Evolutionary conservation across 2,888 invertebrate genomes (phyloP).

Genomic region (Bombyx huttoni): DNA sequence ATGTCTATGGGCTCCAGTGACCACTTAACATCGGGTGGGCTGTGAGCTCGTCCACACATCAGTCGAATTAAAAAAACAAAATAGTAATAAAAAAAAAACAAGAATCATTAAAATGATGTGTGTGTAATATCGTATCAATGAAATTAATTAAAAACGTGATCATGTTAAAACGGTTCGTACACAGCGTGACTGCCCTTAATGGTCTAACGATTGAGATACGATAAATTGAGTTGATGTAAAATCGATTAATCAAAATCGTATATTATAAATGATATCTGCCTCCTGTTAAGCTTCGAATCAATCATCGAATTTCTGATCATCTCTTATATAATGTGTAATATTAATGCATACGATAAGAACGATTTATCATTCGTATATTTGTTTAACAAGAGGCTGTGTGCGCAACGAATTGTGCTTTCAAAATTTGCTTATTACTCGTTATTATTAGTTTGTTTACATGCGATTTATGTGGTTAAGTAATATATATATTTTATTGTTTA

Average conservation of each 20-base stretch:
- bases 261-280: slow-evolving; percentile 55
- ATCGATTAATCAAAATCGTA: slow-evolving; percentile 47
- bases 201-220: not conserved
- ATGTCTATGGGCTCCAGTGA: too few species aligned
- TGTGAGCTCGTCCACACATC: too few species aligned
- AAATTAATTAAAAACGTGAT: slow-evolving; percentile 19
- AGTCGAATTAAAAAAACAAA: too few species aligned
- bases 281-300: slow-evolving; percentile 38
- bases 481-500: too few species aligned
- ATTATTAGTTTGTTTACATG: too few species aligned
- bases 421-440: too few species aligned
- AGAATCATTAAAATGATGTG: not conserved
- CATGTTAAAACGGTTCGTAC: slow-evolving; percentile 16
- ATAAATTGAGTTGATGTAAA: slow-evolving; percentile 1
- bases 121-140: slow-evolving; percentile 13
- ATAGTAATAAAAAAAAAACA: not conserved
- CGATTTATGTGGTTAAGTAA: too few species aligned
- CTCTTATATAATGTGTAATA: slow-evolving; percentile 21
- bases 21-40: too few species aligned
- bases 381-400: not conserved
- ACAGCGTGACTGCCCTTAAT: slow-evolving; percentile 23
- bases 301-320: slow-evolving; percentile 47
- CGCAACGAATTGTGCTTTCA: too few species aligned
- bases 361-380: slow-evolving; percentile 14
- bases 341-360: slow-evolving; percentile 6